A percentile compares a stretch with the other conserved stretches of the same genome.
These are phyloP conservation scores for Uromys caudimaculatus DNA, from an alignment of 2,797 vertebrate genomes.

Conservation along the genomic window DNA sequence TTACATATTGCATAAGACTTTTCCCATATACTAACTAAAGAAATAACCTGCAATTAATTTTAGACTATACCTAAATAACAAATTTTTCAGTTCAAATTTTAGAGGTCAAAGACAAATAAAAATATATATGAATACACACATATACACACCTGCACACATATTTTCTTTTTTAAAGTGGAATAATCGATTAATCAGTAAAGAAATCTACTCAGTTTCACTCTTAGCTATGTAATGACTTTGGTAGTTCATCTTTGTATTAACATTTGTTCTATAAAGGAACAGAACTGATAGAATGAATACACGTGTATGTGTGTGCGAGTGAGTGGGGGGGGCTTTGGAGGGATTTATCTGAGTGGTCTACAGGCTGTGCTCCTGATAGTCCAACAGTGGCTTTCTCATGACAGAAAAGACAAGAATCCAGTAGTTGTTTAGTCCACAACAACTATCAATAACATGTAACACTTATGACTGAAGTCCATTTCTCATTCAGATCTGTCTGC, in stretches of 20 bases:
- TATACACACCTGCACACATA: not conserved
- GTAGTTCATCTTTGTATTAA: not conserved
- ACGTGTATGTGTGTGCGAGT: not conserved
- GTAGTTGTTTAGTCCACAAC: not conserved
- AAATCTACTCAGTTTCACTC: not conserved
- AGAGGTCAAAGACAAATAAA: not conserved
- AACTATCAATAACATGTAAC: not conserved
- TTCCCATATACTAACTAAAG: not conserved
- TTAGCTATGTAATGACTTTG: not conserved
- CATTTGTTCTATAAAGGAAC: no score
- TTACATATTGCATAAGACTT: not conserved
- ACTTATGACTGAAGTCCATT: not conserved
- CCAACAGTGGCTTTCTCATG: not conserved
- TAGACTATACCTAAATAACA: not conserved
- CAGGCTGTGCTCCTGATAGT: not conserved
- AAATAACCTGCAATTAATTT: not conserved
- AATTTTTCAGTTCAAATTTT: not conserved
- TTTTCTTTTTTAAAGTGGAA: not conserved
- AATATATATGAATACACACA: not conserved
- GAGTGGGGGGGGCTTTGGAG: no score
- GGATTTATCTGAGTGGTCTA: not conserved
- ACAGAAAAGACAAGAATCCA: not conserved
- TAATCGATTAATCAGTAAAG: not conserved
- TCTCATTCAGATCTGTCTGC: not conserved
- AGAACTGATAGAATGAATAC: not conserved